Percentiles rank a stretch among this genome's conserved stretches.
These are phyloP conservation scores for Lymantria monacha DNA, from an alignment of 2,888 invertebrate species.

Conservation along the genomic window DNA sequence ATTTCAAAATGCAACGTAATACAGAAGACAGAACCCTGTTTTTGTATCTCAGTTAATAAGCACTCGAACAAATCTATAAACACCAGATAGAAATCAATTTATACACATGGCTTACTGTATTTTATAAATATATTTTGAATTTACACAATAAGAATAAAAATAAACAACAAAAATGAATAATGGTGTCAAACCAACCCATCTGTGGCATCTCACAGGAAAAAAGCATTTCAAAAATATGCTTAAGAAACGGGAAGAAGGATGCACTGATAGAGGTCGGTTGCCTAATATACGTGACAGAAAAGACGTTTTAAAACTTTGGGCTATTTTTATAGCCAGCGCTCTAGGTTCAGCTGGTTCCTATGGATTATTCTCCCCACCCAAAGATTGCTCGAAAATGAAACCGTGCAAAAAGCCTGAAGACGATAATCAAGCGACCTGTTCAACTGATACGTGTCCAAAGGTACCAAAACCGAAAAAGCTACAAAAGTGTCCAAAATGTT, in stretches of 20 bases:
- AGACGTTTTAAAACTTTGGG: conserved; percentile 13
- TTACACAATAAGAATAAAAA: neutral
- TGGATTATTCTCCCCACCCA: conserved; percentile 33
- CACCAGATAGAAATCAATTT: neutral
- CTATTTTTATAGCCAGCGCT: neutral
- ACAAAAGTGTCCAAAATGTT: neutral
- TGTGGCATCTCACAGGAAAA: conserved; percentile 52
- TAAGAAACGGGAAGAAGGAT: conserved; percentile 23
- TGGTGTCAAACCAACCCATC: conserved; percentile 55
- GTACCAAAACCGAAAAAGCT: conserved; percentile 1
- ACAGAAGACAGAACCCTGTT: neutral
- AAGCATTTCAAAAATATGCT: conserved; percentile 40
- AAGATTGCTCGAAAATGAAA: conserved; percentile 1
- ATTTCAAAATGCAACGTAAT: neutral
- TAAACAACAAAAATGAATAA: conserved; percentile 28
- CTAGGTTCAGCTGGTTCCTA: conserved; percentile 26
- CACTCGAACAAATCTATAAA: neutral
- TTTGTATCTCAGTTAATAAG: neutral
- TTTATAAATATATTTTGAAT: neutral
- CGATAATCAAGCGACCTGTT: neutral
- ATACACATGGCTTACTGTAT: neutral
- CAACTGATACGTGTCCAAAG: conserved; percentile 17
- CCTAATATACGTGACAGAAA: conserved; percentile 5
- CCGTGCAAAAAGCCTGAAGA: neutral
- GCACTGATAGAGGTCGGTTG: conserved; percentile 6